Conservation (phyloP, 2,888 invertebrate species). For the Drosophila pseudotakahashii region DNA sequence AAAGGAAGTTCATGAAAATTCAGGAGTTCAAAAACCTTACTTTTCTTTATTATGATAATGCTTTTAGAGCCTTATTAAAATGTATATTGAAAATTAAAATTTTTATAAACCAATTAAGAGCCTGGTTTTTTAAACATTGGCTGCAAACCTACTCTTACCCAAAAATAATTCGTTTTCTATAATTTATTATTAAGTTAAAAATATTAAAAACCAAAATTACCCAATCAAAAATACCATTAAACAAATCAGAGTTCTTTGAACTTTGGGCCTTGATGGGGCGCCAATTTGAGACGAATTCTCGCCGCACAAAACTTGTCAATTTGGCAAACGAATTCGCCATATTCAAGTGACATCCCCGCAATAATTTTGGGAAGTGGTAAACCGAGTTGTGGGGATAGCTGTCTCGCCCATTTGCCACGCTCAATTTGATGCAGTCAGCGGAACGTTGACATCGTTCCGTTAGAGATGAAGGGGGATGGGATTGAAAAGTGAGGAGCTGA, state of each 20-base stretch:
- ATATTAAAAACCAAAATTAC: neutral
- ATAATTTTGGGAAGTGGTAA: slow-evolving; percentile 9
- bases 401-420: slow-evolving; percentile 66
- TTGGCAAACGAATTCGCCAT: slow-evolving; percentile 36
- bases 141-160: too few relatives aligned
- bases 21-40: too few relatives aligned
- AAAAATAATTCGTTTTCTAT: neutral
- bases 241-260: slow-evolving; percentile 35
- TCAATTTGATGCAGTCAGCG: slow-evolving; percentile 69
- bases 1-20: too few relatives aligned
- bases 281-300: slow-evolving; percentile 38
- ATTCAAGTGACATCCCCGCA: slow-evolving; percentile 18
- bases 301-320: slow-evolving; percentile 55
- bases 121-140: too few relatives aligned
- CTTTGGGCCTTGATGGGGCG: slow-evolving; percentile 28
- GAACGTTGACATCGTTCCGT: slow-evolving; percentile 60
- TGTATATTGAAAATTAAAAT: too few relatives aligned
- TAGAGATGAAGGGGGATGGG: slow-evolving; percentile 33
- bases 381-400: slow-evolving; percentile 24
- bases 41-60: too few relatives aligned
- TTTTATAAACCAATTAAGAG: too few relatives aligned
- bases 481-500: slow-evolving; percentile 1
- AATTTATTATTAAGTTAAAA: neutral
- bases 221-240: neutral
- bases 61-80: too few relatives aligned